Conservation (phyloP, 2,797 vertebrate species). For the Falco berigora region DNA sequence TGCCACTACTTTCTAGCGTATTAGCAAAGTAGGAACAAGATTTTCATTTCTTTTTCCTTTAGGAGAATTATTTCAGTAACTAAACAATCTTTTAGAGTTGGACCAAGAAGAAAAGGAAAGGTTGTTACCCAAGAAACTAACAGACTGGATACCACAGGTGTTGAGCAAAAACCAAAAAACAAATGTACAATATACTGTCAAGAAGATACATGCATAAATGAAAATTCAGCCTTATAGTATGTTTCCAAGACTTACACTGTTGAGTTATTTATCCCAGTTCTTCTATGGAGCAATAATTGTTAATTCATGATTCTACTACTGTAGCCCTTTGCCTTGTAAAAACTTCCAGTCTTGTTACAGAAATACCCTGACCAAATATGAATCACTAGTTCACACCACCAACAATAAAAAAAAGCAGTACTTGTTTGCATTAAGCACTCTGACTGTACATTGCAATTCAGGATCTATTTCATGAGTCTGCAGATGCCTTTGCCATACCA, state of each 20-base stretch:
- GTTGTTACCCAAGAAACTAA: neutral
- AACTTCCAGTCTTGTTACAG: neutral
- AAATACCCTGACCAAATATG: neutral
- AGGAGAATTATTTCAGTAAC: neutral
- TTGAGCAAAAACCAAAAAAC: neutral
- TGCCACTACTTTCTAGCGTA: neutral
- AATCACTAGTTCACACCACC: neutral
- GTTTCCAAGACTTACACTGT: neutral
- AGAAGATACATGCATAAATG: neutral
- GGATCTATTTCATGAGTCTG: neutral
- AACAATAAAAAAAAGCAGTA: neutral
- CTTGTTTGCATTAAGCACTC: neutral
- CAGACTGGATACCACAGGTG: neutral
- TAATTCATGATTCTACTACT: neutral
- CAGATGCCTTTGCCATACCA: neutral
- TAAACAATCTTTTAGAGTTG: neutral
- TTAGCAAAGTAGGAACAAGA: neutral
- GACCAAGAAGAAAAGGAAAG: neutral
- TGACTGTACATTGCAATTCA: neutral
- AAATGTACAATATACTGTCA: neutral
- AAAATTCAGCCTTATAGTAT: neutral
- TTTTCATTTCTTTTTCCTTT: too few species aligned
- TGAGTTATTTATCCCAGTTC: neutral
- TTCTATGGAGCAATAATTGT: neutral
- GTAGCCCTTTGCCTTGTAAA: neutral